phyloP scores from a whole-genome alignment of 2,113 vertebrate species.

The Sylvietta virens region DNA sequence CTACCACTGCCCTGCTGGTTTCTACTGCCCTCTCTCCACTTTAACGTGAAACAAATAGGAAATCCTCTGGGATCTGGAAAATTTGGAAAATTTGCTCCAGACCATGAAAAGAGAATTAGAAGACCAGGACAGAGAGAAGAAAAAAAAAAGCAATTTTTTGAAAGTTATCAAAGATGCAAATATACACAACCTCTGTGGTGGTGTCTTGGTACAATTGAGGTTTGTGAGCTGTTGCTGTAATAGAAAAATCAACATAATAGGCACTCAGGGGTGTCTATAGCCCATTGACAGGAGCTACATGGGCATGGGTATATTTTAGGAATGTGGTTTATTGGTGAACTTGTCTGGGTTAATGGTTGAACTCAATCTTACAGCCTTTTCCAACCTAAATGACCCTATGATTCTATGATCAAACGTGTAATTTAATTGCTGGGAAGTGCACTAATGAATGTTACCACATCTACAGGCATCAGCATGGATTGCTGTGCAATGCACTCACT shows the following conservation, averaged over 20 bases:
- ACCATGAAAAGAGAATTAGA: neutral
- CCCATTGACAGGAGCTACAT: neutral
- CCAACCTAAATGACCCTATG: neutral
- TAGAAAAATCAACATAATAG: neutral
- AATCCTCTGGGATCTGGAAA: neutral
- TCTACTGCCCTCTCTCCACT: neutral
- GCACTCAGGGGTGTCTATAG: neutral
- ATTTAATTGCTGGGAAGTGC: neutral
- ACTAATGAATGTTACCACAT: neutral
- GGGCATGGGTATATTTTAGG: neutral
- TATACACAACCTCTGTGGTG: rapidly evolving
- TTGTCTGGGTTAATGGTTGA: neutral
- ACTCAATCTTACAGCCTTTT: neutral
- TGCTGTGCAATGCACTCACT: neutral
- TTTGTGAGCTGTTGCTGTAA: neutral
- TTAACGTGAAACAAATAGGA: neutral
- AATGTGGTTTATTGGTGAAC: neutral
- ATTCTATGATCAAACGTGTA: neutral
- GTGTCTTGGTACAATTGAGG: neutral
- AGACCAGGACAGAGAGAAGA: neutral
- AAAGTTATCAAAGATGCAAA: neutral
- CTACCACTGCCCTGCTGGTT: neutral
- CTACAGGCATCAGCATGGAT: neutral
- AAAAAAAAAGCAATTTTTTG: neutral
- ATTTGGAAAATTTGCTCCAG: neutral